These are phyloP conservation scores for Sebastes matsubarae DNA, from an alignment of 2,797 vertebrate species.

Conservation along the genomic window DNA sequence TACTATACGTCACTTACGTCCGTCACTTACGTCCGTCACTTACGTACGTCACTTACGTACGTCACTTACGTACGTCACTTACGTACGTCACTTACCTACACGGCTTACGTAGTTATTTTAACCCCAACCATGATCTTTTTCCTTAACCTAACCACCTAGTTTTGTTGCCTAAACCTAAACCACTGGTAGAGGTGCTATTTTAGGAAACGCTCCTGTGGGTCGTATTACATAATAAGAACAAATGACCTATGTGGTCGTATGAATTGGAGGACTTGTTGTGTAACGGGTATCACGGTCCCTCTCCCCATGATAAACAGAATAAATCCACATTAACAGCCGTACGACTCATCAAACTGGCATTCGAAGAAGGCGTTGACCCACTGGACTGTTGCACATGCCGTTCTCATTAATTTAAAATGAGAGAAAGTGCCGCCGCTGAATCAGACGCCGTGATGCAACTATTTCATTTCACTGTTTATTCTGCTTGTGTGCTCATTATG, in stretches of 20 bases:
- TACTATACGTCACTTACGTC: no score
- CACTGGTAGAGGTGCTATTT: background rate
- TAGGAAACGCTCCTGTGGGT: no score
- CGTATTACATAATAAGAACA: no score
- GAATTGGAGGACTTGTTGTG: background rate
- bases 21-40: no score
- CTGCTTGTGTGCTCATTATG: conserved; percentile 19
- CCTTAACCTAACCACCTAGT: background rate
- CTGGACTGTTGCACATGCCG: background rate
- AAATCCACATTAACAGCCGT: background rate
- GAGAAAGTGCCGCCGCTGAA: conserved; percentile 13
- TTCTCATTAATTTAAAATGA: conserved; percentile 28
- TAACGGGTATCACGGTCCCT: background rate
- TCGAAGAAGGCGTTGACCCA: background rate
- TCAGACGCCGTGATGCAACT: conserved; percentile 51
- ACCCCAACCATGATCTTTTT: background rate
- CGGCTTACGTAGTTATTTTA: no score
- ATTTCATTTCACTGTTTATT: conserved; percentile 36
- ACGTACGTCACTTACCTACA: no score
- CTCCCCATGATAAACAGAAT: background rate
- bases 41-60: no score
- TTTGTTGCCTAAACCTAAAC: background rate
- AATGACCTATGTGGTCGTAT: no score
- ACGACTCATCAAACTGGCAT: background rate
- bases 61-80: no score